Evolutionary conservation across 2,113 vertebrate species (phyloP), one percentile per base, ranked within the genome.

Genomic region (Glaucomys volans): DNA sequence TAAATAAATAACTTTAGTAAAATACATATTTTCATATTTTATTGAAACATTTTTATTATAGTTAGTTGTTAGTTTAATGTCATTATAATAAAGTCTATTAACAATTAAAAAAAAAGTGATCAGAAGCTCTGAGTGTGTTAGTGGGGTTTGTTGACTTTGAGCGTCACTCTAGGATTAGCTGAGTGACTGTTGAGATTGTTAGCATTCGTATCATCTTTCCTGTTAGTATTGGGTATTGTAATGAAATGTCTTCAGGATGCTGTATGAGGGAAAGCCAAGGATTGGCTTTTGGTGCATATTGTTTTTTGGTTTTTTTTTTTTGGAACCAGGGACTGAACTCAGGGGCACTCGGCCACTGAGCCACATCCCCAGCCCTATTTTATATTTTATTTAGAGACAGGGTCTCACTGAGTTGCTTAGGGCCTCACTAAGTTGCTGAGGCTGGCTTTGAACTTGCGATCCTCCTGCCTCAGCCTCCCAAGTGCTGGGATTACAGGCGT

Each of bases 41-140:
- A 83, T 92, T 95, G 71, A 57, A 42, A 16, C 4, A 50, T 88
- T 92, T 95, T 50, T 9, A 79, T 80, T 75, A 85, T 77, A 90
- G 24, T 6, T 59, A 37, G 11, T 35, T 83, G 11, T 67, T 64
- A 77, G 44, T 50, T 72, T 79, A 67, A 57, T 91, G 14, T n/a
- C 20, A 72, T 69, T 90, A 13, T 40, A 24, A 85, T 62, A 42
- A 93, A 89, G 20, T 32, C 30, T 80, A 3, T 54, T 79, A 6
- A 42, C 22, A 89, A n/a, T n/a, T n/a, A n/a, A n/a, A n/a, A n/a
- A n/a, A n/a, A n/a, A n/a, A n/a, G n/a, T n/a, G 17, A 22, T 35
- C 4, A 17, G 16, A 54, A 57, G 35, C 66, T 40, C 47, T 18
- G 42, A 72, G 32, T 72, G 16, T 54, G 9, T 72, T 87, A 30